These are phyloP conservation scores for Atherix ibis DNA, from an alignment of 2,888 invertebrate species.

Conservation along the genomic window DNA sequence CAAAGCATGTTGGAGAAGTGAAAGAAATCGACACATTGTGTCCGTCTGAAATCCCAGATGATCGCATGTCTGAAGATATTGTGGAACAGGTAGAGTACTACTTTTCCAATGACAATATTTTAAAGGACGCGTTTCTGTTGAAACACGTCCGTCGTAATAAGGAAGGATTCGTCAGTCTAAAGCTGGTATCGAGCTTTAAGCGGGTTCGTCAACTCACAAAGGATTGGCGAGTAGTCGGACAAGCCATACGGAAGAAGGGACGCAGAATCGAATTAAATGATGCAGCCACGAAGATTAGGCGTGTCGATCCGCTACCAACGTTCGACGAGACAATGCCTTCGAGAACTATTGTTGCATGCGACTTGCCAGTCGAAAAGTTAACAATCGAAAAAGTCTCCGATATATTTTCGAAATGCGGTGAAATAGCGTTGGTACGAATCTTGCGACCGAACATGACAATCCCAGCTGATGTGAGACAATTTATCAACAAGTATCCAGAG, in stretches of 20 bases:
- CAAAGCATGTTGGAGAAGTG: constrained; percentile 44
- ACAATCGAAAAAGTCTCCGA: constrained; percentile 85
- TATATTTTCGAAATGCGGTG: constrained; percentile 74
- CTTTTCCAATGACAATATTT: constrained; percentile 87
- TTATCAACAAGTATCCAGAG: constrained; percentile 80
- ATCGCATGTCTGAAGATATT: constrained; percentile 62
- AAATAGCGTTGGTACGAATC: constrained; percentile 76
- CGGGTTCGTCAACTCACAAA: constrained; percentile 86
- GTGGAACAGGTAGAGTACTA: constrained; percentile 86
- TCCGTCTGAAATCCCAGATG: constrained; percentile 42
- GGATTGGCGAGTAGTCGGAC: constrained; percentile 86
- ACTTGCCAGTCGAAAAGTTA: constrained; percentile 69
- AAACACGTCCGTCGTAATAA: constrained; percentile 92
- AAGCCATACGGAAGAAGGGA: constrained; percentile 60
- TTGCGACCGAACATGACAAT: constrained; percentile 78
- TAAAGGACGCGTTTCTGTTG: constrained; percentile 86
- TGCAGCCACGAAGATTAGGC: constrained; percentile 73
- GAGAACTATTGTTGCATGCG: constrained; percentile 74
- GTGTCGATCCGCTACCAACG: constrained; percentile 69
- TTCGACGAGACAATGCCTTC: constrained; percentile 89
- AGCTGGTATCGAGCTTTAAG: constrained; percentile 88
- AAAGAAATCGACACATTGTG: constrained; percentile 26
- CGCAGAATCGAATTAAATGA: constrained; percentile 78
- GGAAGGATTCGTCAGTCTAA: constrained; percentile 88
- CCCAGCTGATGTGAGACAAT: constrained; percentile 80